These are phyloP conservation scores for Megastigmus dorsalis DNA, from an alignment of 2,888 invertebrate genomes.

Conservation along the genomic window DNA sequence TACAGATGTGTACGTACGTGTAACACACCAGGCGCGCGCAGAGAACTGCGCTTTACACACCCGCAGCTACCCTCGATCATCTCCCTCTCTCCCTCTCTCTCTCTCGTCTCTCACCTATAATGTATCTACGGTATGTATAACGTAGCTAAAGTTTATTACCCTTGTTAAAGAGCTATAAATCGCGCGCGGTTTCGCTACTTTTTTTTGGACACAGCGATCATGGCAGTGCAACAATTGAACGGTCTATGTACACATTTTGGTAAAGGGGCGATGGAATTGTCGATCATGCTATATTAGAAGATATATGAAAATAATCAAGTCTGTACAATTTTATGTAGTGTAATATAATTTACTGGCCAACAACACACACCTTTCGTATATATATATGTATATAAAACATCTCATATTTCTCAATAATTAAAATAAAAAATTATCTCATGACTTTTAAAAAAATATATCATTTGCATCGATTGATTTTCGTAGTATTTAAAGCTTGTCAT, in stretches of 20 bases:
- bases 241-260: too few species aligned
- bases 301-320: neutral
- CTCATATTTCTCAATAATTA: neutral
- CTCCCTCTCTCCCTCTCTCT: neutral
- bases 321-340: neutral
- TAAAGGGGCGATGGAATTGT: neutral
- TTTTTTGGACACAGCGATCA: too few species aligned
- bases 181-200: neutral
- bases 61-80: neutral
- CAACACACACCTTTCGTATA: too few species aligned
- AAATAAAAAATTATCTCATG: neutral
- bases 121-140: slow-evolving; percentile 50
- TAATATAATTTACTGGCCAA: neutral
- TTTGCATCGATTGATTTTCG: too few species aligned
- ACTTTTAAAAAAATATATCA: too few species aligned
- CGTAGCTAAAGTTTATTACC: slow-evolving; percentile 50
- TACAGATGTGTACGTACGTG: slow-evolving; percentile 56
- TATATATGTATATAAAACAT: too few species aligned
- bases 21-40: neutral
- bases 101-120: slow-evolving; percentile 55
- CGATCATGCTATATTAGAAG: neutral
- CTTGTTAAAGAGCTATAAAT: slow-evolving; percentile 43
- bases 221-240: too few species aligned
- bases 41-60: too few species aligned
- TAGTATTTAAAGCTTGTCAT: too few species aligned